Conservation (phyloP, 1,140 invertebrate genomes). For the Meteorus sp. region DNA sequence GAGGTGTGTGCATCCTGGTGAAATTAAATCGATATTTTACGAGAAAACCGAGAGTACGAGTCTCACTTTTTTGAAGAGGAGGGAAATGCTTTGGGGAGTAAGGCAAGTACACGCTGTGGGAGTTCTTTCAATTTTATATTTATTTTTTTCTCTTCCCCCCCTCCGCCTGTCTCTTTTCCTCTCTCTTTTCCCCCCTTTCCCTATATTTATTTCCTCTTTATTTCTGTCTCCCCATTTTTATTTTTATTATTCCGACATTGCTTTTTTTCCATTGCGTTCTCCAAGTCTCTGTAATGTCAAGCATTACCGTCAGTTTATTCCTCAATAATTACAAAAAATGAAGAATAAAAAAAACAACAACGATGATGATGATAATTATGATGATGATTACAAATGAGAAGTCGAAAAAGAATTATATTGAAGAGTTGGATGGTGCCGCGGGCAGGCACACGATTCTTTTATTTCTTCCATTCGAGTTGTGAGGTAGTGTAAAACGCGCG, state of each 20-base stretch:
- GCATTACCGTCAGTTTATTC: slow-evolving; percentile 15
- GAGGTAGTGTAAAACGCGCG: neutral
- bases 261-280: too few species aligned
- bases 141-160: neutral
- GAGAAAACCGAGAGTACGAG: neutral
- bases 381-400: neutral
- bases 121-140: slow-evolving; percentile 10
- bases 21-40: slow-evolving; percentile 29
- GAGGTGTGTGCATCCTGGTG: neutral
- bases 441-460: too few species aligned
- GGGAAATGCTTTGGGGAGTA: neutral
- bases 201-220: too few species aligned
- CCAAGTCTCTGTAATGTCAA: slow-evolving; percentile 12
- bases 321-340: too few species aligned
- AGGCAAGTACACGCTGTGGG: slow-evolving; percentile 14
- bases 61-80: neutral
- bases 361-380: neutral
- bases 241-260: too few species aligned
- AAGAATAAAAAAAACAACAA: neutral
- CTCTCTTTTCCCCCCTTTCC: too few species aligned
- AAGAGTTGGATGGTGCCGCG: too few species aligned
- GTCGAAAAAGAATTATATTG: neutral
- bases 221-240: too few species aligned
- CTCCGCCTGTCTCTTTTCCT: too few species aligned
- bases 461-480: too few species aligned